Percentiles rank a stretch among this genome's conserved stretches.
Evolutionary conservation across 2,888 invertebrate genomes (phyloP).

Genomic region (Psococerastis gibbosa): DNA sequence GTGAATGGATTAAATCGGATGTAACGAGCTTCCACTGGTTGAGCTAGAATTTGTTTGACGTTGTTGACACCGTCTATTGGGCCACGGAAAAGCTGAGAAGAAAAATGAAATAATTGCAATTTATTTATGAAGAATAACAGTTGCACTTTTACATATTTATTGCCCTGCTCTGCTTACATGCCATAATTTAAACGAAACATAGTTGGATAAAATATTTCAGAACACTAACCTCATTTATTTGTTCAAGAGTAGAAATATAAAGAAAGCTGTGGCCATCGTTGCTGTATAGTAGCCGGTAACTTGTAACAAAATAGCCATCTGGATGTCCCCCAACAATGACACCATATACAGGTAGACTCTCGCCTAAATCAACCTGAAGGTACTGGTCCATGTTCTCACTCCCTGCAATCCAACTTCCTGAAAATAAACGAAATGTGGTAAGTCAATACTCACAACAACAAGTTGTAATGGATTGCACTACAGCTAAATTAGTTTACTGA

Average conservation of each 20-base stretch:
- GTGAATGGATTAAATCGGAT: constrained; percentile 52
- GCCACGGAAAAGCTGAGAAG: constrained; percentile 53
- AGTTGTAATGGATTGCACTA: too few species aligned
- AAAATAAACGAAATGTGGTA: too few species aligned
- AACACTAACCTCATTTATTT: constrained; percentile 30
- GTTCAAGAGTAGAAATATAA: constrained; percentile 31
- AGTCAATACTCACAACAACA: too few species aligned
- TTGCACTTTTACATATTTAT: too few species aligned
- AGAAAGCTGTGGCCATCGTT: constrained; percentile 41
- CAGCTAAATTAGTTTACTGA: too few species aligned
- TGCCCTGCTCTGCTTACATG: too few species aligned
- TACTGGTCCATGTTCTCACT: constrained; percentile 40
- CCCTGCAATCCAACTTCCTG: constrained; percentile 49
- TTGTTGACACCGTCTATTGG: constrained; percentile 39
- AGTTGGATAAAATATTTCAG: constrained; percentile 1
- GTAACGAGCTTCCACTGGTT: constrained; percentile 55
- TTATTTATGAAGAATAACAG: constrained; percentile 13
- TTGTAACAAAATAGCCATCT: constrained; percentile 45
- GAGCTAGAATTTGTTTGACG: constrained; percentile 41
- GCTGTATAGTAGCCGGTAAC: constrained; percentile 53
- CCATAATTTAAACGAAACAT: not conserved
- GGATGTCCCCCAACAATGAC: constrained; percentile 42
- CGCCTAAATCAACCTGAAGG: constrained; percentile 45
- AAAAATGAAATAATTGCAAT: too few species aligned
- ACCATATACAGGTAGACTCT: constrained; percentile 51